Conservation (phyloP, 1,140 invertebrate species). For the Zelostemma sp. region DNA sequence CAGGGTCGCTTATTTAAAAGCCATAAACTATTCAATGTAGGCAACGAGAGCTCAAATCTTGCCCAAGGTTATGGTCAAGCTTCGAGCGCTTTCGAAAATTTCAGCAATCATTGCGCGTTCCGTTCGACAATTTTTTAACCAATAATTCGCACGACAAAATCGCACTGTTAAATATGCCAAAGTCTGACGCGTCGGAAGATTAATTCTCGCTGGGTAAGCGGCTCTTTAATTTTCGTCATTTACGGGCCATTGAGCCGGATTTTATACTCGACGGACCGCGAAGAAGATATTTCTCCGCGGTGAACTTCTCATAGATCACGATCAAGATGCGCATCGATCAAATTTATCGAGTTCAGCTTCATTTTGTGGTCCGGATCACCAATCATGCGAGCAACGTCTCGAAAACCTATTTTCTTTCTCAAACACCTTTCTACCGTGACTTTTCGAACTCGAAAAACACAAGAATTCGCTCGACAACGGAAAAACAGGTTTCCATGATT, state of each 20-base stretch:
- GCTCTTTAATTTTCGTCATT: slow-evolving; percentile 47
- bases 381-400: slow-evolving; percentile 37
- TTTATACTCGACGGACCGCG: slow-evolving; percentile 38
- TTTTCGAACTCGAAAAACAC: too few relatives aligned
- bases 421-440: too few relatives aligned
- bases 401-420: too few relatives aligned
- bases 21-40: slow-evolving; percentile 68
- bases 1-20: slow-evolving; percentile 68
- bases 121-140: not conserved
- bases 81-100: not conserved
- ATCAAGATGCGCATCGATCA: slow-evolving; percentile 40
- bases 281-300: slow-evolving; percentile 24
- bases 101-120: too few relatives aligned
- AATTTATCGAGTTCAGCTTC: slow-evolving; percentile 29
- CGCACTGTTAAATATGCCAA: not conserved
- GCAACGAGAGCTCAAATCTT: slow-evolving; percentile 34
- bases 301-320: slow-evolving; percentile 45
- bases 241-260: slow-evolving; percentile 39
- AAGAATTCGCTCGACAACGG: too few relatives aligned
- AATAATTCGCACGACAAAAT: not conserved
- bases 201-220: not conserved
- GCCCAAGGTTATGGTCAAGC: slow-evolving; percentile 17
- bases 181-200: slow-evolving; percentile 14
- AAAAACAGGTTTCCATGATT: too few relatives aligned
- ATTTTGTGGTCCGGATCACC: slow-evolving; percentile 36